Percentiles rank a stretch among this genome's conserved stretches.
phyloP scores from a whole-genome alignment of 2,797 vertebrate genomes.

The Pangasius macronema region DNA sequence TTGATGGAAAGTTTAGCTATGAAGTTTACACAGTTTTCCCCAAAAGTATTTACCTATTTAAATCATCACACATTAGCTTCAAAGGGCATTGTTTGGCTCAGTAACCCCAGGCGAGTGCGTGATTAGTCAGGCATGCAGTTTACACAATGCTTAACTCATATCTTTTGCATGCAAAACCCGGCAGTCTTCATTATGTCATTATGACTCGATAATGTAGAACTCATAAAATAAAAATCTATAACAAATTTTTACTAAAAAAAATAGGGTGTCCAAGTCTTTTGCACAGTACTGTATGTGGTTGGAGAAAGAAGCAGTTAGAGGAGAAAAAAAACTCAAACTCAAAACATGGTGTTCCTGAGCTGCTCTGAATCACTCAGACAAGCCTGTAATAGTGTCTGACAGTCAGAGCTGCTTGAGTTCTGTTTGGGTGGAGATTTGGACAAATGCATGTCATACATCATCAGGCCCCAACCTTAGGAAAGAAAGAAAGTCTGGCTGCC shows the following conservation, averaged over 20 bases:
- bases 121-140: background rate
- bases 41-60: background rate
- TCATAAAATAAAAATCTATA: no score
- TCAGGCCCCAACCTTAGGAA: background rate
- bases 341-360: background rate
- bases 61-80: background rate
- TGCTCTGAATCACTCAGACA: background rate
- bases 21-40: background rate
- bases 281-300: no score
- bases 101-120: background rate
- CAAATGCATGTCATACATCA: background rate
- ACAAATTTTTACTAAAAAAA: no score
- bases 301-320: background rate
- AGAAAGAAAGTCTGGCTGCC: background rate
- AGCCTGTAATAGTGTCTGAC: slow-evolving; percentile 1
- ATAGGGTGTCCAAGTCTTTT: no score
- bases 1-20: background rate
- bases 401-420: background rate
- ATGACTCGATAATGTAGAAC: no score
- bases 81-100: background rate
- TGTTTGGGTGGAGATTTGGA: background rate
- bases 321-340: no score
- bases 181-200: no score
- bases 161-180: no score
- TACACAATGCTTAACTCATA: background rate